These are phyloP conservation scores for Phylloscopus trochiloides DNA, from an alignment of 2,113 vertebrate species.

Conservation along the genomic window DNA sequence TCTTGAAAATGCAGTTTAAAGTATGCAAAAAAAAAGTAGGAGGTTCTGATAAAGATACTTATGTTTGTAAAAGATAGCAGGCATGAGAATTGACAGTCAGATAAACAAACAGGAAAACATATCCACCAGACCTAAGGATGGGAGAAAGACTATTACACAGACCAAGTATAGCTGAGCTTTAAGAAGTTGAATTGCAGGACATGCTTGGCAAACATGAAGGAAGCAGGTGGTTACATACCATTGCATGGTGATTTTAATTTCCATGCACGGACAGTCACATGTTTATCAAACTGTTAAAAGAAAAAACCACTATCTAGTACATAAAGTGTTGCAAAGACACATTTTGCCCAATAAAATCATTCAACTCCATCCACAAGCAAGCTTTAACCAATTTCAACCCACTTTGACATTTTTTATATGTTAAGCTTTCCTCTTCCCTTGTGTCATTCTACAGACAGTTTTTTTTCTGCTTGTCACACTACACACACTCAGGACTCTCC, in stretches of 20 bases:
- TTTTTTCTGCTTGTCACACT: neutral
- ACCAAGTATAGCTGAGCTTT: neutral
- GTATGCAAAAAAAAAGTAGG: neutral
- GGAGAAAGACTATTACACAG: neutral
- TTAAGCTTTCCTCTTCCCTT: neutral
- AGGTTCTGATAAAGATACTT: slow-evolving; percentile 30
- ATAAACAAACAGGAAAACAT: slow-evolving; percentile 24
- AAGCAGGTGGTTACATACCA: neutral
- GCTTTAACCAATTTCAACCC: neutral
- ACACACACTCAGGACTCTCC: neutral
- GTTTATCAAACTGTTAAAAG: neutral
- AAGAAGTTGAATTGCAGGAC: neutral
- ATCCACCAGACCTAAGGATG: neutral
- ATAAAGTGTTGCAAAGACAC: neutral
- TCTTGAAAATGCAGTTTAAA: slow-evolving; percentile 13
- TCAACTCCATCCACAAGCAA: neutral
- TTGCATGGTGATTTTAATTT: neutral
- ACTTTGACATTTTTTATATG: neutral
- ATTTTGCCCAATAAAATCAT: neutral
- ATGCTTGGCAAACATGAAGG: neutral
- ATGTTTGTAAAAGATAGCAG: slow-evolving; percentile 46
- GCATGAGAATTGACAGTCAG: neutral
- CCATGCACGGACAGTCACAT: neutral
- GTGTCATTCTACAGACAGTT: neutral
- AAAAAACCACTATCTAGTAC: neutral